Evolutionary conservation across 1,140 invertebrate species (phyloP).

Genomic region (Oedothorax gibbosus): DNA sequence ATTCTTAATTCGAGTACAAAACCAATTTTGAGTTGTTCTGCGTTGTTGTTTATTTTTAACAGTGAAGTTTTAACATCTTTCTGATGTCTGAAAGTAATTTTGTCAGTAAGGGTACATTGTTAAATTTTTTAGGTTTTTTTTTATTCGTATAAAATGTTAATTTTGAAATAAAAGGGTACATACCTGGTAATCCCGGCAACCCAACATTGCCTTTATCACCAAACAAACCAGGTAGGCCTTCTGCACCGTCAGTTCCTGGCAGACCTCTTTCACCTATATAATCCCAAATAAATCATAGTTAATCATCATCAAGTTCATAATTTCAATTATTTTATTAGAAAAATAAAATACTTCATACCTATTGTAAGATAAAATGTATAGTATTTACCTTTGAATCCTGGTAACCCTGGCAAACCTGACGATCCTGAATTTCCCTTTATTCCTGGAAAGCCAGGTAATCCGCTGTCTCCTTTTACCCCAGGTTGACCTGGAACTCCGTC

Average conservation of each 20-base stretch:
- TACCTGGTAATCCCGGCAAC: conserved; percentile 64
- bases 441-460: conserved; percentile 70
- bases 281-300: no score
- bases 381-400: conserved; percentile 75
- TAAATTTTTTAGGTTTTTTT: background rate
- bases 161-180: background rate
- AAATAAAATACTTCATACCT: no score
- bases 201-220: conserved; percentile 61
- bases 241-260: conserved; percentile 75
- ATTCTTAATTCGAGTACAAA: no score
- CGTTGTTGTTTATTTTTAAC: no score
- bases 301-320: no score
- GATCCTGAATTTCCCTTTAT: conserved; percentile 47
- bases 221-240: conserved; percentile 33
- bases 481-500: conserved; percentile 77
- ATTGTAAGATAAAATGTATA: conserved; percentile 64
- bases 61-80: no score
- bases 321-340: no score
- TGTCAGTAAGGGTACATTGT: no score
- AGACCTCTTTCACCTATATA: conserved; percentile 76
- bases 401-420: conserved; percentile 43
- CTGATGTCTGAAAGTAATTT: no score
- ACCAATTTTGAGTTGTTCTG: no score
- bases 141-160: background rate
- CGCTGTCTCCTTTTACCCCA: conserved; percentile 66